Base-by-base conservation (phyloP, 2,113 vertebrate species). In the Columba livia region DNA sequence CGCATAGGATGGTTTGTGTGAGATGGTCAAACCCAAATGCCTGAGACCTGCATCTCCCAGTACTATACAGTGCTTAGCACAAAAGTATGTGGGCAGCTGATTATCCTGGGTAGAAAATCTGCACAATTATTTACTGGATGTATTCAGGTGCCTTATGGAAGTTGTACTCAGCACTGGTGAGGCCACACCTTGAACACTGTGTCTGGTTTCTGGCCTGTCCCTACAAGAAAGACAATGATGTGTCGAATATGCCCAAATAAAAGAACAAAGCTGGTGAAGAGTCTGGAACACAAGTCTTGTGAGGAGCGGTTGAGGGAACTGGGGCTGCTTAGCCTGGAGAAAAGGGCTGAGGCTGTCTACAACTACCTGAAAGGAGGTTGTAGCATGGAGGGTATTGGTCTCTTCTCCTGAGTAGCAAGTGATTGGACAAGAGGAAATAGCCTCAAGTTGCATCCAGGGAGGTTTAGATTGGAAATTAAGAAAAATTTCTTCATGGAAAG, bases 181-280 rank as follows among this genome's bases (percentile, higher is more conserved):
- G 50, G 19, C 10, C 0, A 1, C 8, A 34, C 1, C 31, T 88
- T 0, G 0, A 66, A 10, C n/a, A 3, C 4, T 57, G 17, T 20
- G 15, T 3, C 70, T 17, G 13, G 5, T 53, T 92, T 72, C 44
- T 47, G n/a, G 4, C 7, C 20, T 5, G 19, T 70, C 29, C 6
- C 9, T 51, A 1, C 6, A 10, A n/a, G n/a, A 53, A 25, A 2
- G 58, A 31, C 3, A 8, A 0, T 11, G 53, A 34, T 5, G 11
- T 1, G 53, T 83, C 42, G 5, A 75, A 5, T 0, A 0, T 31
- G 47, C 34, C 32, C 36, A 58, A 7, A n/a, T 32, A 73, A 56
- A 28, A 14, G 21, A 57, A 0, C 0, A 0, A 12, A 29, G 28
- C 10, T 78, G 44, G 10, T 25, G 29, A 53, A 44, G 47, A 12